These are phyloP conservation scores for Serrognathus titanus DNA, from an alignment of 2,888 invertebrate species.

Conservation along the genomic window DNA sequence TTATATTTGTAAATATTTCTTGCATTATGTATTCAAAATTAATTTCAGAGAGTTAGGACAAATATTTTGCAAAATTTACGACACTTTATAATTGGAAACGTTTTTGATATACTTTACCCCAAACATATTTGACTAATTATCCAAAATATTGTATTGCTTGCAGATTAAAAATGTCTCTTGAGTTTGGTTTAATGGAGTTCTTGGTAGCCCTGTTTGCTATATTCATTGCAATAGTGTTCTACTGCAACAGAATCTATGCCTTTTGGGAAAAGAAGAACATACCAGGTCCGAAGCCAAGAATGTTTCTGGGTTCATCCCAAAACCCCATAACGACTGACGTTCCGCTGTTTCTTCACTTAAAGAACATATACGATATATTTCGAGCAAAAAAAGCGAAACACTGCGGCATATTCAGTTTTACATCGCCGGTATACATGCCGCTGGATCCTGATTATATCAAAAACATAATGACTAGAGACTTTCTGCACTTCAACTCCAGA, in stretches of 20 bases:
- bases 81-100: too few relatives aligned
- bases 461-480: conserved; percentile 56
- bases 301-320: conserved; percentile 4
- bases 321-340: conserved; percentile 8
- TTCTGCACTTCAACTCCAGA: conserved; percentile 57
- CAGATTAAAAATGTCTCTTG: too few relatives aligned
- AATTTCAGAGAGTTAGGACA: too few relatives aligned
- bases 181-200: too few relatives aligned
- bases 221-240: conserved; percentile 1
- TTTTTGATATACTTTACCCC: too few relatives aligned
- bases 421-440: conserved; percentile 57
- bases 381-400: conserved; percentile 44
- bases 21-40: too few relatives aligned
- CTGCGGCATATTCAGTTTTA: conserved; percentile 62
- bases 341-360: conserved; percentile 2
- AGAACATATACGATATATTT: conserved; percentile 30
- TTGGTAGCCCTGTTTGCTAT: too few relatives aligned
- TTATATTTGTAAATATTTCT: too few relatives aligned
- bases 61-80: too few relatives aligned
- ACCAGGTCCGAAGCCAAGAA: conserved; percentile 4
- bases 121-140: too few relatives aligned
- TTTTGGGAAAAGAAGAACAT: conserved; percentile 3
- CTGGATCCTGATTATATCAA: conserved; percentile 54
- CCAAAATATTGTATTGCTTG: too few relatives aligned
- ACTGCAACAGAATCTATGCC: conserved; percentile 9